phyloP scores from a whole-genome alignment of 2,797 vertebrate species.

The Ispidina picta region DNA sequence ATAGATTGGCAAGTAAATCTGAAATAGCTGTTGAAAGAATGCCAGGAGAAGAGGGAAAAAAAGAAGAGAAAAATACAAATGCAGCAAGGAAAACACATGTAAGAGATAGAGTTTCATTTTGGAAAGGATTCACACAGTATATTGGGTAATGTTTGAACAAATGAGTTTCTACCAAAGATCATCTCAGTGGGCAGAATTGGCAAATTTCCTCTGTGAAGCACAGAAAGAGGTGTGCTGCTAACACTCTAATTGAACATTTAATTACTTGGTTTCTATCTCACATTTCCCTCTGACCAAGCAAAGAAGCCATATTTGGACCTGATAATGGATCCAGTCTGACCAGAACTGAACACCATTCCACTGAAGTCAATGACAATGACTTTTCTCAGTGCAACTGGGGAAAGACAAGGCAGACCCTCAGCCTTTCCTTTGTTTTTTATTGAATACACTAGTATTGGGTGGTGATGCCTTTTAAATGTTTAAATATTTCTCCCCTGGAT shows the following conservation, averaged over 20 bases:
- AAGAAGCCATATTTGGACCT: not conserved
- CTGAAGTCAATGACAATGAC: not conserved
- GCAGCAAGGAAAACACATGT: constrained; percentile 48
- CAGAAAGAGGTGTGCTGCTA: not conserved
- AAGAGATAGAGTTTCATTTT: constrained; percentile 53
- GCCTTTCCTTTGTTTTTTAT: not conserved
- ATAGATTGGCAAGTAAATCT: constrained; percentile 59
- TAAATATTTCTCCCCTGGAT: not conserved
- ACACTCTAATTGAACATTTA: not conserved
- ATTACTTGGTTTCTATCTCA: not conserved
- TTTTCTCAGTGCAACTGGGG: not conserved
- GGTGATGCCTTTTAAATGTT: not conserved
- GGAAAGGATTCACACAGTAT: constrained; percentile 12
- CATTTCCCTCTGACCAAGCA: not conserved
- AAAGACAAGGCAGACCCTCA: not conserved
- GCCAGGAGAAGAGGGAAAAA: not conserved
- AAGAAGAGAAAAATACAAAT: constrained; percentile 25
- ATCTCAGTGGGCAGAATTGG: constrained; percentile 3
- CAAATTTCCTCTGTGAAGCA: not conserved
- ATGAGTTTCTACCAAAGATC: constrained; percentile 37
- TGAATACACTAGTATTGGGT: not conserved
- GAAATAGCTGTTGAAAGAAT: constrained; percentile 56
- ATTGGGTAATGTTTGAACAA: constrained; percentile 47
- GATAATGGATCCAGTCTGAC: not conserved
- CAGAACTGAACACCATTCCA: not conserved